phyloP scores from a whole-genome alignment of 2,113 vertebrate species.

The Percina caprodes region DNA sequence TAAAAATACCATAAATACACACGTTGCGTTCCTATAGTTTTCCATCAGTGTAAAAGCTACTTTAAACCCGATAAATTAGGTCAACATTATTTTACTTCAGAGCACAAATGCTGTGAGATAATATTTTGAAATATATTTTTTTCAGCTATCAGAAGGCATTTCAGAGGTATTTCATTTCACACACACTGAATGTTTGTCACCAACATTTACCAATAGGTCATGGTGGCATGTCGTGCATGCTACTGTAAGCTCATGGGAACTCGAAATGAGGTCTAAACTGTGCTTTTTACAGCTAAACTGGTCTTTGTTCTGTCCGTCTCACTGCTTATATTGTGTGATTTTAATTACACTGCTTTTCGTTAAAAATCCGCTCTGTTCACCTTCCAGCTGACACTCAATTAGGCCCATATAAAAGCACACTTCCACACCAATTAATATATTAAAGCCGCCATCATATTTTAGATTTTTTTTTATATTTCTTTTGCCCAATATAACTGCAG shows the following conservation, averaged over 20 bases:
- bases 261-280: constrained; percentile 59
- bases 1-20: constrained; percentile 40
- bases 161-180: constrained; percentile 87
- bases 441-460: constrained; percentile 53
- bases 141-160: constrained; percentile 88
- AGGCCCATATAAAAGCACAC: constrained; percentile 48
- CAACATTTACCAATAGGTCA: constrained; percentile 75
- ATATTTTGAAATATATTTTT: constrained; percentile 87
- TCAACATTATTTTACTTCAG: constrained; percentile 50
- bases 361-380: constrained; percentile 59
- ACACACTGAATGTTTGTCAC: constrained; percentile 86
- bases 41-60: constrained; percentile 36
- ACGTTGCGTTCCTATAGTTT: constrained; percentile 34
- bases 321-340: constrained; percentile 73
- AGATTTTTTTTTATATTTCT: constrained; percentile 6
- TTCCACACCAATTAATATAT: constrained; percentile 43
- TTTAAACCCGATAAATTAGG: constrained; percentile 36
- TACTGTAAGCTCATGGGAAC: constrained; percentile 65
- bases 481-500: constrained; percentile 31
- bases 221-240: constrained; percentile 85
- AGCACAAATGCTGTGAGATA: constrained; percentile 79
- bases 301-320: constrained; percentile 75
- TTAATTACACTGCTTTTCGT: constrained; percentile 66
- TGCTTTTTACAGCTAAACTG: constrained; percentile 58
- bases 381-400: constrained; percentile 68